phyloP scores from a whole-genome alignment of 2,888 invertebrate genomes.

The Lymantria dispar region DNA sequence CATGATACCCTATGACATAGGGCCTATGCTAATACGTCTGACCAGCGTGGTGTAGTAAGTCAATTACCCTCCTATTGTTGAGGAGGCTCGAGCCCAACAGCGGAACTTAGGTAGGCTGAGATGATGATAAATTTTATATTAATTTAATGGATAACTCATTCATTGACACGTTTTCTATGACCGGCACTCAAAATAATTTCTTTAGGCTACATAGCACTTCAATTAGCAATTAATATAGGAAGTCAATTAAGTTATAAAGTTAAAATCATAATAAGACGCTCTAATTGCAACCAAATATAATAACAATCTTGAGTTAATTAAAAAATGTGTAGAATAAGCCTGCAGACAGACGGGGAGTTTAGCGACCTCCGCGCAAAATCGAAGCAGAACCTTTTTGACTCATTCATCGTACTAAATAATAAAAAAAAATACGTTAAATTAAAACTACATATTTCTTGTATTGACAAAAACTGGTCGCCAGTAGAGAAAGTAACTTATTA shows the following conservation, averaged over 20 bases:
- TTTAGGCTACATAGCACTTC: too few relatives aligned
- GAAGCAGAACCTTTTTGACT: slow-evolving; percentile 27
- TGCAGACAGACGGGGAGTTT: slow-evolving; percentile 31
- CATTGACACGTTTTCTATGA: too few relatives aligned
- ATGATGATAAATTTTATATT: too few relatives aligned
- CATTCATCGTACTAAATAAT: slow-evolving; percentile 35
- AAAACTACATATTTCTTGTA: slow-evolving; percentile 29
- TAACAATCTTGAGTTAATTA: not conserved
- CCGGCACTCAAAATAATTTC: too few relatives aligned
- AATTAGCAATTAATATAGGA: too few relatives aligned
- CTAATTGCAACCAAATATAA: not conserved
- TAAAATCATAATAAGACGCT: not conserved
- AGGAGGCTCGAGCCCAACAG: too few relatives aligned
- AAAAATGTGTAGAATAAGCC: slow-evolving; percentile 22
- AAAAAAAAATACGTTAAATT: slow-evolving; percentile 18
- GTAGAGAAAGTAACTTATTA: slow-evolving; percentile 26
- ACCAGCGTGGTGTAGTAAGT: too few relatives aligned
- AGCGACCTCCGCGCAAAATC: slow-evolving; percentile 37
- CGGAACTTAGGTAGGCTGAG: too few relatives aligned
- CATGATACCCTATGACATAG: too few relatives aligned
- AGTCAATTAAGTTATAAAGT: not conserved
- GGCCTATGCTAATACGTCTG: too few relatives aligned
- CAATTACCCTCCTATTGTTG: too few relatives aligned
- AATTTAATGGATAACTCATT: too few relatives aligned
- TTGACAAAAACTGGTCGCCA: slow-evolving; percentile 27